Conservation (phyloP, 2,797 vertebrate species). For the Takifugu rubripes region DNA sequence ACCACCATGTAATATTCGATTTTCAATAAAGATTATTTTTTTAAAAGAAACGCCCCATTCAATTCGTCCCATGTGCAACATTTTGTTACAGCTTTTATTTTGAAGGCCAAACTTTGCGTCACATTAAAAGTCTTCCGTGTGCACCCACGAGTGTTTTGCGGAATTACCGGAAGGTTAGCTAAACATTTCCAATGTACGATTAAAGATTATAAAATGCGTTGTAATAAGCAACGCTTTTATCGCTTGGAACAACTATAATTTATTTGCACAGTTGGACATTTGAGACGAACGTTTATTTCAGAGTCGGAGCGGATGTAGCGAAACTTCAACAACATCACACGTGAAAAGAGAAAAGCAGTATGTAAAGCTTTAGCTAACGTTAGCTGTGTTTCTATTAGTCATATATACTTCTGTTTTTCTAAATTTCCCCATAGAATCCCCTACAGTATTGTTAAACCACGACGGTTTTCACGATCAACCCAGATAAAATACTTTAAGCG, state of each 20-base stretch:
- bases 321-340: conserved; percentile 12
- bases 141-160: not conserved
- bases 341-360: conserved; percentile 18
- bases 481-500: too few relatives aligned
- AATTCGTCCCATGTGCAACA: too few relatives aligned
- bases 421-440: too few relatives aligned
- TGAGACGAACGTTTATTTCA: not conserved
- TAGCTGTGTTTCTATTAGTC: not conserved
- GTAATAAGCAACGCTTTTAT: too few relatives aligned
- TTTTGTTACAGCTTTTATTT: conserved; percentile 45
- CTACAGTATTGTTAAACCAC: not conserved
- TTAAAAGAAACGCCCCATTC: too few relatives aligned
- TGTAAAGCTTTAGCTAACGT: not conserved
- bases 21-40: too few relatives aligned
- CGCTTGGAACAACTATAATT: not conserved
- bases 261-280: not conserved
- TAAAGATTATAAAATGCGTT: not conserved
- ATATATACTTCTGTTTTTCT: not conserved
- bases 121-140: conserved; percentile 51
- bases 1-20: not conserved
- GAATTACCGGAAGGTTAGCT: conserved; percentile 39
- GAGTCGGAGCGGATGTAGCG: not conserved
- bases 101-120: conserved; percentile 46
- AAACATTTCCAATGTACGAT: fast-evolving
- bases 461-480: not conserved